Evolutionary conservation across 2,888 invertebrate species (phyloP).

Genomic region (Drosophila longiperda): DNA sequence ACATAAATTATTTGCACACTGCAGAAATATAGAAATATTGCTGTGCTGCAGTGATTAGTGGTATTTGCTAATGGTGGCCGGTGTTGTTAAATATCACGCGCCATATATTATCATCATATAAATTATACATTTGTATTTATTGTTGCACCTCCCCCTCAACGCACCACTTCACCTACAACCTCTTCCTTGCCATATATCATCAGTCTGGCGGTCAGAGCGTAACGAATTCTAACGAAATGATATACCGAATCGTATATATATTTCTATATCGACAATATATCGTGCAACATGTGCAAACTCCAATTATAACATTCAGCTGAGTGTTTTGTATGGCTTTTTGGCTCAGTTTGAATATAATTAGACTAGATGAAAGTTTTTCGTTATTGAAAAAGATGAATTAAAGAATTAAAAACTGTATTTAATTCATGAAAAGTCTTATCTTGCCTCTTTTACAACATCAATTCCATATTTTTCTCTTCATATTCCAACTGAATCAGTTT

Average conservation of each 20-base stretch:
- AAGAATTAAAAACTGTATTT: background rate
- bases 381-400: background rate
- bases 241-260: conserved; percentile 8
- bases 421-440: background rate
- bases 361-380: background rate
- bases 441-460: background rate
- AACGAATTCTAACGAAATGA: conserved; percentile 22
- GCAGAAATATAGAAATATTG: conserved; percentile 38
- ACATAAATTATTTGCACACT: conserved; percentile 65
- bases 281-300: background rate
- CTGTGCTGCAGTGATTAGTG: conserved; percentile 58
- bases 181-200: conserved; percentile 16
- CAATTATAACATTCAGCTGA: conserved; percentile 9
- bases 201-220: conserved; percentile 33
- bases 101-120: conserved; percentile 57
- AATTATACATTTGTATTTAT: conserved; percentile 27
- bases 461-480: background rate
- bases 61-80: conserved; percentile 65
- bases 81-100: conserved; percentile 64
- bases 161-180: background rate
- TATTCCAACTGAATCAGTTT: background rate
- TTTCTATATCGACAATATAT: background rate
- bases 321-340: conserved; percentile 12
- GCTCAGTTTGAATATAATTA: background rate
- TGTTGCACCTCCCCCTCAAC: background rate